Percentiles rank a stretch among this genome's conserved stretches.
Conservation (phyloP, 2,888 invertebrate genomes). For the Gari tellinella region DNA sequence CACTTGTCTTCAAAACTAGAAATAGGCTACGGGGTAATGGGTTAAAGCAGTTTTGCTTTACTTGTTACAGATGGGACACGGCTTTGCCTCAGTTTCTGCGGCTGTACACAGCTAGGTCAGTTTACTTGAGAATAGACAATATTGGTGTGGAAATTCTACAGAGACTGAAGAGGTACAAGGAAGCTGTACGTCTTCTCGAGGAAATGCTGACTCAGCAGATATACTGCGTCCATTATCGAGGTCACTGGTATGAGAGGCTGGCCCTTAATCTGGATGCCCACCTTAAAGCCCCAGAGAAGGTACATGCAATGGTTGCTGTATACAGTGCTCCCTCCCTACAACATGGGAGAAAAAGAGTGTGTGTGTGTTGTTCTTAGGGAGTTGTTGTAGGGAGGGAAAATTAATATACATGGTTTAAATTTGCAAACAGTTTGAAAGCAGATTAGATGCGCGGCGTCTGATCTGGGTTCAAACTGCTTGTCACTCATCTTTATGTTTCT, state of each 20-base stretch:
- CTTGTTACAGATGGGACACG: slow-evolving; percentile 69
- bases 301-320: too few relatives aligned
- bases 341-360: too few relatives aligned
- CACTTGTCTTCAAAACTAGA: too few relatives aligned
- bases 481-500: too few relatives aligned
- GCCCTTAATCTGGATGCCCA: slow-evolving; percentile 88
- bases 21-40: too few relatives aligned
- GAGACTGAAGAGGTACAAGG: slow-evolving; percentile 83
- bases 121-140: slow-evolving; percentile 84
- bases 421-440: too few relatives aligned
- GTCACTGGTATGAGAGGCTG: slow-evolving; percentile 87
- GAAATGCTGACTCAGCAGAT: slow-evolving; percentile 86
- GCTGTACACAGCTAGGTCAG: slow-evolving; percentile 87
- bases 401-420: too few relatives aligned
- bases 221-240: slow-evolving; percentile 83
- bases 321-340: too few relatives aligned
- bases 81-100: slow-evolving; percentile 86
- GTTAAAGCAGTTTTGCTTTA: background rate
- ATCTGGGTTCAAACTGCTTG: too few relatives aligned
- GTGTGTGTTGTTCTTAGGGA: too few relatives aligned
- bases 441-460: too few relatives aligned
- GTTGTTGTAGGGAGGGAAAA: too few relatives aligned
- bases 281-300: slow-evolving; percentile 84
- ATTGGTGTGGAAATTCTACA: slow-evolving; percentile 85
- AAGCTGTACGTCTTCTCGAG: slow-evolving; percentile 86